Evolutionary conservation across 2,888 invertebrate species (phyloP), one percentile per base, ranked within the genome.

Genomic region (Ophioninae sp.): DNA sequence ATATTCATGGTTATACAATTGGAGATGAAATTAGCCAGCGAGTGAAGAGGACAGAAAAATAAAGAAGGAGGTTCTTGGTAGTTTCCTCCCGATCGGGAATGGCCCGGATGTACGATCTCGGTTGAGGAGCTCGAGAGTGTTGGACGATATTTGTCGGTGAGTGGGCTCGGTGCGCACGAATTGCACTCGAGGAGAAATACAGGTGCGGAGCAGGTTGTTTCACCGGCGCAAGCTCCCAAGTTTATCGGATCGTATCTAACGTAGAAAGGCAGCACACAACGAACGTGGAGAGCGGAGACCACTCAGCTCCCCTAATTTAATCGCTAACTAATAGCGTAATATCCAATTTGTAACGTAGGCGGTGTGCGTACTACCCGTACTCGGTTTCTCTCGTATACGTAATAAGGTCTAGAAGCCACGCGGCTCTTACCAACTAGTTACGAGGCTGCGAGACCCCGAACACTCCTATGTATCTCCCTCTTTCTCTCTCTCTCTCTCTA

Each of bases 261-360:
- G 69, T 51, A 59, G 79, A 22, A 51, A 39, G 72, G 67, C 73
- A 74, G 59, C 74, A 51, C 51, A 13, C 51, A 51, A 51, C 51
- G 51, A 51, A 51, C 51, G 51, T 13, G 44, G 69, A 59, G 22
- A 67, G 81, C 77, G 23, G 56, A 73, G 74, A 82, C 79, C 79
- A 79, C 79, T 82, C 79, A 71, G 79, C 79, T 79, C 84, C 86
- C 80, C 86, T 89, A 89, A 89, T 89, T 89, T 88, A 86, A 89
- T 89, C 86, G 83, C 86, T 85, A 87, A 86, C 87, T 89, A 89
- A 89, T 89, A 86, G 87, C 88, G 81, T 86, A 87, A 88, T 87
- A 87, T 88, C 86, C 85, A 89, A 89, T 89, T 89, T 89, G 87
- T 87, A 88, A 87, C 84, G 85, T 88, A 86, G 85, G 76, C 85